phyloP scores from a whole-genome alignment of 1,140 invertebrate genomes.

The Neodiprion pinetum region DNA sequence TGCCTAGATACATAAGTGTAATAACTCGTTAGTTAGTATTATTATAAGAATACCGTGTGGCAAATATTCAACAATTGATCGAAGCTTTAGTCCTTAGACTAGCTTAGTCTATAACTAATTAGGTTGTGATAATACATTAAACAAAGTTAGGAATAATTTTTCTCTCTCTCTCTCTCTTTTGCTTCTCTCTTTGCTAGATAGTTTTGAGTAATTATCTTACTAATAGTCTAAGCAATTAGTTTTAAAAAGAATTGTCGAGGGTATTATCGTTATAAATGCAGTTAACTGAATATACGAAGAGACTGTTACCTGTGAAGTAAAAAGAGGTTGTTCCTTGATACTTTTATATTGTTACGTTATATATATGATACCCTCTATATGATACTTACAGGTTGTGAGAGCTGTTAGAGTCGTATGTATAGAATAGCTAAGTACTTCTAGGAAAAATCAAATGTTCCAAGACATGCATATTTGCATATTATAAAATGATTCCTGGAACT shows the following conservation, averaged over 20 bases:
- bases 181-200: background rate
- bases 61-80: background rate
- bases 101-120: background rate
- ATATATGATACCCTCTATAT: background rate
- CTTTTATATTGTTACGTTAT: background rate
- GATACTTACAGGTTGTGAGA: constrained; percentile 2
- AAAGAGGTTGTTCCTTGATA: background rate
- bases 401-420: background rate
- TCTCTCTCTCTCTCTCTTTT: background rate
- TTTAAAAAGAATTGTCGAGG: background rate
- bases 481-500: no score
- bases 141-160: background rate
- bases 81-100: background rate
- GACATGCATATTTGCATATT: no score
- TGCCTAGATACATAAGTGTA: no score
- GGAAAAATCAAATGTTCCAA: background rate
- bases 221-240: background rate
- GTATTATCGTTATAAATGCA: no score
- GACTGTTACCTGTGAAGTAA: background rate
- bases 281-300: background rate
- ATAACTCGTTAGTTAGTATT: no score
- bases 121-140: constrained; percentile 5
- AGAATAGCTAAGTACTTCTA: background rate
- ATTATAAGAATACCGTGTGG: no score
- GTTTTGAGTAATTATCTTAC: background rate